These are phyloP conservation scores for Protobothrops mucrosquamatus DNA, from an alignment of 2,113 vertebrate genomes.

Conservation along the genomic window DNA sequence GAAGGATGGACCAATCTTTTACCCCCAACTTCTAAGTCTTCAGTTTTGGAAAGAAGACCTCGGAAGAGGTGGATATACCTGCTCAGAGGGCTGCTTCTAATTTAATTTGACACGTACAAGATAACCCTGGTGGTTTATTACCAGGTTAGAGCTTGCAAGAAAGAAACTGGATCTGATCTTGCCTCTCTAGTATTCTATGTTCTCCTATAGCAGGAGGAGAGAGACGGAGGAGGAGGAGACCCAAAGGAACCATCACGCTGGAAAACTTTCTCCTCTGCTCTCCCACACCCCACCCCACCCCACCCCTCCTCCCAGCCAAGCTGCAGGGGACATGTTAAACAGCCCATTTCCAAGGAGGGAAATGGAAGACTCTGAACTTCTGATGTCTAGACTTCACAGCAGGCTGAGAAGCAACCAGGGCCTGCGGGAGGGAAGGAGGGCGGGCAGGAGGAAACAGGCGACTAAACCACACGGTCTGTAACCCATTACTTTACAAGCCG, in stretches of 20 bases:
- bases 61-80: too few species aligned
- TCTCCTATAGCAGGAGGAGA: background rate
- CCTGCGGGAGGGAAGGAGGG: conserved; percentile 6
- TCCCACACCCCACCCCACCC: background rate
- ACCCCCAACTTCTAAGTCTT: too few species aligned
- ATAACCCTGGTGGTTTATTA: too few species aligned
- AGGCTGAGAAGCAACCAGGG: background rate
- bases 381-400: conserved; percentile 21
- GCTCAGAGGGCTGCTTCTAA: too few species aligned
- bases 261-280: background rate
- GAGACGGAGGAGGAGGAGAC: background rate
- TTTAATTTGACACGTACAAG: too few species aligned
- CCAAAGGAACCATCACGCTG: too few species aligned
- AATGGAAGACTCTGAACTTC: background rate
- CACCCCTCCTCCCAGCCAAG: background rate
- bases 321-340: background rate
- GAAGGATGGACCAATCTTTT: too few species aligned
- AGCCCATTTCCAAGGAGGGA: background rate
- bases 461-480: background rate
- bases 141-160: too few species aligned
- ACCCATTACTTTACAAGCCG: background rate
- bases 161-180: too few species aligned
- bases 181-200: background rate
- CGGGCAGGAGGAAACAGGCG: conserved; percentile 15
- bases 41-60: too few species aligned